These are phyloP conservation scores for Podarcis raffonei DNA, from an alignment of 2,113 vertebrate genomes.

Conservation along the genomic window DNA sequence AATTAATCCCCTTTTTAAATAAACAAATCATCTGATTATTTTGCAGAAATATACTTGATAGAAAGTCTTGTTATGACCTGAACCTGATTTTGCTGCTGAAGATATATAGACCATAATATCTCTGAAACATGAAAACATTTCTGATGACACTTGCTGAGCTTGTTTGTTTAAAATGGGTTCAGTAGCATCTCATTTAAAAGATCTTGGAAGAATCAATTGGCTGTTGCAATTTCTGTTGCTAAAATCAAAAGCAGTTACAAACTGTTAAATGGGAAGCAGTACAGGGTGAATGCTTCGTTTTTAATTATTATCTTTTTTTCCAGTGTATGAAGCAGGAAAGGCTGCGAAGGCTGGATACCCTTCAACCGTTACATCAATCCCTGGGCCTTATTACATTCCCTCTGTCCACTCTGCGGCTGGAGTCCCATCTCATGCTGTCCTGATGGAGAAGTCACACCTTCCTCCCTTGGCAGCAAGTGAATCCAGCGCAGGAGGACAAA, in stretches of 20 bases:
- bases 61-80: background rate
- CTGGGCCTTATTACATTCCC: slow-evolving; percentile 92
- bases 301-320: slow-evolving; percentile 59
- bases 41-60: background rate
- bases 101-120: background rate
- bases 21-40: background rate
- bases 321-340: slow-evolving; percentile 97
- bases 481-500: slow-evolving; percentile 76
- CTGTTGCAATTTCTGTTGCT: background rate
- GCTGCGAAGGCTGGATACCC: slow-evolving; percentile 85
- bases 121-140: background rate
- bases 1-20: background rate
- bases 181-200: background rate
- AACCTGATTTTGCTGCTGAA: background rate
- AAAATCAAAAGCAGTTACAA: background rate
- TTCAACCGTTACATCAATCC: slow-evolving; percentile 81
- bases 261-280: background rate
- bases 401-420: slow-evolving; percentile 84
- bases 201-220: background rate
- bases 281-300: background rate
- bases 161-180: background rate
- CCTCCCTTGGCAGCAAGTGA: slow-evolving; percentile 81
- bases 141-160: background rate
- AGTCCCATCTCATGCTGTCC: slow-evolving; percentile 81
- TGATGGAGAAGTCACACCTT: slow-evolving; percentile 85